Evolutionary conservation across 2,888 invertebrate species (phyloP), one percentile per base, ranked within the genome.

Genomic region (Drosophila birchii): DNA sequence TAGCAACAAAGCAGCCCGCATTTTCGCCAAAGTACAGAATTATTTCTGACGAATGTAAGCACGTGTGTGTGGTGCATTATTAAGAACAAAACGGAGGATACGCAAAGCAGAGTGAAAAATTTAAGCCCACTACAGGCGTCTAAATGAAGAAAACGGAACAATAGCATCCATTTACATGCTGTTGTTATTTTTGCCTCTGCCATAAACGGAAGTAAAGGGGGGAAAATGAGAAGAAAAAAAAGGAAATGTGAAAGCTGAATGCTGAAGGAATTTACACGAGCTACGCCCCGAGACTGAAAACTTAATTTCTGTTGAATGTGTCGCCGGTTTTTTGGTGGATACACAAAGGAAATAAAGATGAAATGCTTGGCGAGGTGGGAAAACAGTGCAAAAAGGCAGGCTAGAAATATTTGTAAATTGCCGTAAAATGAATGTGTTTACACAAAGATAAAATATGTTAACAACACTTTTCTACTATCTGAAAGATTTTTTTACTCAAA

Each of bases 101-200:
- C 51, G 51, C 36, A 53, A 36, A 5, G 6, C 23, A 53, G 54
- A 44, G 54, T 45, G 47, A 53, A 47, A 67, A 72, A 75, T 76
- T 70, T 75, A 75, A 80, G 83, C 78, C 75, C 70, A 76, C 82
- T 82, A 78, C 72, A 57, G 34, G 76, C 62, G 73, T 78, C 78
- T 78, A 84, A 83, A 86, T 84, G 87, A 83, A 86, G 87, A 76
- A 79, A 83, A 79, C 87, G 71, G 59, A 74, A 76, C 67, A 70
- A 79, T 79, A 80, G 77, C 78, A 36, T 53, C 51, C 51, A 36
- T 53, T 53, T 53, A 36, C 16, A 36, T 53, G 32, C 32, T 32
- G 32, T 32, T 49, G 32, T 32, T 47, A 26, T 26, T 45, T 45
- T 23, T 44, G 12, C 49, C 49, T 14, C 32, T 14, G 34, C 34